These are phyloP conservation scores for Atta colombica DNA, from an alignment of 1,140 invertebrate species.

Conservation along the genomic window DNA sequence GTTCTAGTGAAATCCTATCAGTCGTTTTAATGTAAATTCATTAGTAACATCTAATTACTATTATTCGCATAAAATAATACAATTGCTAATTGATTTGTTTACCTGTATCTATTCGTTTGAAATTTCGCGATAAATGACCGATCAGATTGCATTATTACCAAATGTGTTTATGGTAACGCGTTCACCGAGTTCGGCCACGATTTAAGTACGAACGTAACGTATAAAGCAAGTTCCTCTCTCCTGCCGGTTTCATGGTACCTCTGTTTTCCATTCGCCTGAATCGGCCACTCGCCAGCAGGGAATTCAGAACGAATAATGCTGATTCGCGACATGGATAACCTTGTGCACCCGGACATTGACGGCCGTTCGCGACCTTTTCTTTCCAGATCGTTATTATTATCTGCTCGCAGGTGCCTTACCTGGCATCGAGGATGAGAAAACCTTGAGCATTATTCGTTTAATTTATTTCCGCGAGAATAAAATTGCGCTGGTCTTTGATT, in stretches of 20 bases:
- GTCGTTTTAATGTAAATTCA: too few species aligned
- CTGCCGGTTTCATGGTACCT: conserved; percentile 25
- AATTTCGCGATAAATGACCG: conserved; percentile 15
- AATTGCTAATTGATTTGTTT: not conserved
- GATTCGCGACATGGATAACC: conserved; percentile 78
- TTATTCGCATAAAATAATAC: not conserved
- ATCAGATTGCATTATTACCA: conserved; percentile 60
- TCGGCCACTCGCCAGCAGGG: conserved; percentile 66
- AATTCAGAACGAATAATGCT: conserved; percentile 78
- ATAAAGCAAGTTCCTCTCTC: conserved; percentile 67
- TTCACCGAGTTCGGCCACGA: conserved; percentile 69
- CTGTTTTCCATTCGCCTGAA: conserved; percentile 53
- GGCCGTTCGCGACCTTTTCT: conserved; percentile 66
- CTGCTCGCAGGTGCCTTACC: conserved; percentile 69
- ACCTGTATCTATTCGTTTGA: not conserved
- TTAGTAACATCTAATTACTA: not conserved
- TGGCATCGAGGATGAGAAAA: conserved; percentile 57
- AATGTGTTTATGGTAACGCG: conserved; percentile 17
- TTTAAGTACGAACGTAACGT: conserved; percentile 55
- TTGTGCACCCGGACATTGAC: conserved; percentile 79
- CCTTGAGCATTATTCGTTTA: not conserved
- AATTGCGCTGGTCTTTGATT: conserved; percentile 48
- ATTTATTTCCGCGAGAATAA: conserved; percentile 14
- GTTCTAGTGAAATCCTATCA: too few species aligned
- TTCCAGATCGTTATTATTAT: conserved; percentile 73